phyloP scores from a whole-genome alignment of 2,797 vertebrate species.

The Echeneis naucrates region DNA sequence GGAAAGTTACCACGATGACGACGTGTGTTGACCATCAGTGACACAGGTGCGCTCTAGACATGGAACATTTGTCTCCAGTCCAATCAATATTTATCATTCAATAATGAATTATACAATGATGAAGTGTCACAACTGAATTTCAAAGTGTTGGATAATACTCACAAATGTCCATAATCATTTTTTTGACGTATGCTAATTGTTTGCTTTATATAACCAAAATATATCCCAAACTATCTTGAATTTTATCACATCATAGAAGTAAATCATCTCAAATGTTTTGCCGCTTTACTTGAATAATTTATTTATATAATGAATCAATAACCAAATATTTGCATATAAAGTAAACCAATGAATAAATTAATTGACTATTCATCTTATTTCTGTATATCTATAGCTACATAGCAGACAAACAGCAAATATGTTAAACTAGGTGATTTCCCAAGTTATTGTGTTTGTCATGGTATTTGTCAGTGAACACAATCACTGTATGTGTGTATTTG shows the following conservation, averaged over 20 bases:
- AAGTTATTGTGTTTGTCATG: slow-evolving; percentile 7
- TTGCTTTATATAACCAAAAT: background rate
- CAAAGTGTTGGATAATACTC: background rate
- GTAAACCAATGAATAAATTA: background rate
- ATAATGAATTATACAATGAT: too few relatives aligned
- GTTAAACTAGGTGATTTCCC: slow-evolving; percentile 17
- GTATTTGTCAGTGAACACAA: slow-evolving; percentile 12
- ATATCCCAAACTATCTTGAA: background rate
- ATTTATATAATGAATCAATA: background rate
- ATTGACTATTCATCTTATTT: too few relatives aligned
- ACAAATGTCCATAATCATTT: background rate
- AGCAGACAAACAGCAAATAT: slow-evolving; percentile 9
- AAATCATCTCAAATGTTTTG: background rate
- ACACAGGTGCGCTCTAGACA: slow-evolving; percentile 57
- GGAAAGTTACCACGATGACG: slow-evolving; percentile 71
- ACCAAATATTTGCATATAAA: too few relatives aligned
- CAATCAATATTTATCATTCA: background rate
- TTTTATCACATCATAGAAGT: background rate
- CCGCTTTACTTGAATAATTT: background rate
- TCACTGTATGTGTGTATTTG: slow-evolving; percentile 9
- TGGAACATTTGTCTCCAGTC: background rate
- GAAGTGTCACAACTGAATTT: background rate
- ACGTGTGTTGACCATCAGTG: slow-evolving; percentile 43
- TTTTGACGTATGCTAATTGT: background rate
- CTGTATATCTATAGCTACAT: too few relatives aligned